Conservation (phyloP, 2,113 vertebrate species). For the Crotalus viridis region DNA sequence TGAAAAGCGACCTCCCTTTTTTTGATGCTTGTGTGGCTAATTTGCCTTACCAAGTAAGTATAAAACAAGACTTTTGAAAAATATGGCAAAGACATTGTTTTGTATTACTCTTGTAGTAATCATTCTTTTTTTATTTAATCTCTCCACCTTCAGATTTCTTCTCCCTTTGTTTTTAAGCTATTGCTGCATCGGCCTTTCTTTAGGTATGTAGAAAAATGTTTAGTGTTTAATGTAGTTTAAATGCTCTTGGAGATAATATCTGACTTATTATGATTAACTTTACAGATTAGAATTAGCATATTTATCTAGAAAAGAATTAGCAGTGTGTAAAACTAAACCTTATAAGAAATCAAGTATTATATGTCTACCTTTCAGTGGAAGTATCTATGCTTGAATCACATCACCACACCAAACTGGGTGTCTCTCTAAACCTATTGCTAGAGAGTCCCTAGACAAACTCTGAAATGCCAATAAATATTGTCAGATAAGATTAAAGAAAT, state of each 20-base stretch:
- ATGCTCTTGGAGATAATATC: background rate
- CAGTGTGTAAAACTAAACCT: background rate
- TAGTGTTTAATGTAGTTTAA: background rate
- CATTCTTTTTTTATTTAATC: conserved; percentile 25
- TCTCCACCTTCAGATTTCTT: conserved; percentile 84
- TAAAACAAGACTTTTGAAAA: background rate
- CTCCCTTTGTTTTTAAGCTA: conserved; percentile 96
- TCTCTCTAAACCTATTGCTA: background rate
- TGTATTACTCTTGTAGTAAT: accelerated
- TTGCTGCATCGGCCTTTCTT: conserved; percentile 95
- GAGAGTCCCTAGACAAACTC: background rate
- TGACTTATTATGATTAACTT: background rate
- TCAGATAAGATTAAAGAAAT: background rate
- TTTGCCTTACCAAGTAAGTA: conserved; percentile 91
- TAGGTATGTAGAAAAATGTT: conserved; percentile 74
- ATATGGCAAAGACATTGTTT: accelerated
- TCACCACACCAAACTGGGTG: background rate
- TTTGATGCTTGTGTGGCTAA: conserved; percentile 97
- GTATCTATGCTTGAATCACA: background rate
- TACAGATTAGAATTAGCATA: background rate
- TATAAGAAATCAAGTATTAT: background rate
- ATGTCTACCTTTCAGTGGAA: too few relatives aligned
- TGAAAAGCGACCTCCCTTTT: conserved; percentile 93
- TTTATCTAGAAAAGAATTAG: background rate
- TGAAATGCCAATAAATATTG: background rate